Conservation (phyloP, 2,888 invertebrate species). For the Cephus rjabovi region DNA sequence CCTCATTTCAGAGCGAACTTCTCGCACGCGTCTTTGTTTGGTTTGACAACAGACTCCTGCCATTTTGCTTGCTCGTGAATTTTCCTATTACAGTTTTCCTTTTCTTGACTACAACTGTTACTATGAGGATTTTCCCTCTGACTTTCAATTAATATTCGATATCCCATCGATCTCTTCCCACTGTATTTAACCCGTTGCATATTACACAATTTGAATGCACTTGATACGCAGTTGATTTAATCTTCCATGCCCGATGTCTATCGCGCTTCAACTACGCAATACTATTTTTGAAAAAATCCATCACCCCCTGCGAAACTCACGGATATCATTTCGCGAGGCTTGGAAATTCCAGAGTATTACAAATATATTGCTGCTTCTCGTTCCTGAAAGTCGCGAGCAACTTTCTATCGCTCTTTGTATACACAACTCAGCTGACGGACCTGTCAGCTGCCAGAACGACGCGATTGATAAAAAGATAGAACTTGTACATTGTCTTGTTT, state of each 20-base stretch:
- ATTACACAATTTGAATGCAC: not conserved
- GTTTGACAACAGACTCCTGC: slow-evolving; percentile 31
- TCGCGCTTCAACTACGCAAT: slow-evolving; percentile 36
- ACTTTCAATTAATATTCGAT: not conserved
- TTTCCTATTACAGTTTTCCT: not conserved
- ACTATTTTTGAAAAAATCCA: slow-evolving; percentile 20
- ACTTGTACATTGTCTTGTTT: not conserved
- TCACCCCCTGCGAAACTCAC: not conserved
- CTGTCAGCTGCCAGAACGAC: slow-evolving; percentile 56
- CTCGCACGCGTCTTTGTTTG: slow-evolving; percentile 40
- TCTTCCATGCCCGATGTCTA: slow-evolving; percentile 4
- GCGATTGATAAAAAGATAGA: slow-evolving; percentile 10
- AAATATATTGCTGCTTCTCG: not conserved
- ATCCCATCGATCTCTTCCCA: not conserved
- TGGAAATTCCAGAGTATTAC: not conserved
- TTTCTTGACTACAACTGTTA: not conserved
- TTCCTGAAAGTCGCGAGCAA: not conserved
- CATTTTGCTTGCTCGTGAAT: slow-evolving; percentile 37
- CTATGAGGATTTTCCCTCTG: not conserved
- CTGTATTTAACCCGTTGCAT: not conserved
- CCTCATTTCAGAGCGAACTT: slow-evolving; percentile 27
- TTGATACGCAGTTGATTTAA: slow-evolving; percentile 34
- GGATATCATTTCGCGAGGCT: not conserved
- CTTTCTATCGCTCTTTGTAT: slow-evolving; percentile 44
- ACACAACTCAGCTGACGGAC: slow-evolving; percentile 61